Conservation (phyloP, 2,888 invertebrate species). For the Conistra vaccinii region DNA sequence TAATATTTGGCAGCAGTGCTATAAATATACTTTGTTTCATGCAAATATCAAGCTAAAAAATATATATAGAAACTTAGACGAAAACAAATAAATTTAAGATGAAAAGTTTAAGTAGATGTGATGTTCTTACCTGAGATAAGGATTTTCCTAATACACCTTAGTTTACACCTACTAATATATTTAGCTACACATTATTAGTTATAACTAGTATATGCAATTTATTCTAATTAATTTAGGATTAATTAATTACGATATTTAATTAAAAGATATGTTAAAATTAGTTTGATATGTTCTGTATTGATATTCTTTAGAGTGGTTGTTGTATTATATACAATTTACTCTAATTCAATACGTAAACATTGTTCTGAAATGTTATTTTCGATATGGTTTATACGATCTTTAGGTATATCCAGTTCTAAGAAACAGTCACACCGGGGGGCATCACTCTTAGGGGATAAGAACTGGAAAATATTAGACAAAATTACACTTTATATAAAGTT, state of each 20-base stretch:
- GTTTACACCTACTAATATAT: constrained; percentile 34
- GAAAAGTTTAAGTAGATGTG: no score
- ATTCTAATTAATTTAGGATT: constrained; percentile 21
- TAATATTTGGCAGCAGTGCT: no score
- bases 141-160: constrained; percentile 29
- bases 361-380: constrained; percentile 56
- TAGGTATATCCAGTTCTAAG: constrained; percentile 56
- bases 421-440: constrained; percentile 76
- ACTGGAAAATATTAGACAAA: neutral
- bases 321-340: constrained; percentile 85
- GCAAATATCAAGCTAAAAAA: neutral
- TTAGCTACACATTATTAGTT: constrained; percentile 33
- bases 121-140: constrained; percentile 48
- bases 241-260: constrained; percentile 41
- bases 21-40: neutral
- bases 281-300: constrained; percentile 89
- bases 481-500: neutral
- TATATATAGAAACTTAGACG: neutral
- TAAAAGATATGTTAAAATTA: constrained; percentile 64
- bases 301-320: constrained; percentile 90
- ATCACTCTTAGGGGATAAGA: constrained; percentile 83
- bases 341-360: constrained; percentile 84
- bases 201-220: neutral
- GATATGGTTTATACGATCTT: constrained; percentile 71
- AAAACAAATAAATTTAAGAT: neutral